These are phyloP conservation scores for Cynopterus sphinx DNA, from an alignment of 2,797 vertebrate species.

Conservation along the genomic window DNA sequence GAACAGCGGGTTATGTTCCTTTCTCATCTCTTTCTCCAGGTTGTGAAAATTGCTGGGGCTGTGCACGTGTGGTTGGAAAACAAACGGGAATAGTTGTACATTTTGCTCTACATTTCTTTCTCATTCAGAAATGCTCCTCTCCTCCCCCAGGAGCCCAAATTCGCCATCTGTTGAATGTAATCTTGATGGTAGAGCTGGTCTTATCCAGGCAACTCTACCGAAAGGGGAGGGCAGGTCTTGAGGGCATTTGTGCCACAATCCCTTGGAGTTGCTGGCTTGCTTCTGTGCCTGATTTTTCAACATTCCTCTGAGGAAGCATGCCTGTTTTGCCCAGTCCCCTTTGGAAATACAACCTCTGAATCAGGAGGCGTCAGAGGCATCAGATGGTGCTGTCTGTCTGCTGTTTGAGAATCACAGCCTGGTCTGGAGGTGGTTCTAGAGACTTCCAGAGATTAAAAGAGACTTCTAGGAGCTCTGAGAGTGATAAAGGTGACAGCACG, in stretches of 20 bases:
- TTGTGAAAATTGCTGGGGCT: constrained; percentile 23
- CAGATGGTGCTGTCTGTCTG: not conserved
- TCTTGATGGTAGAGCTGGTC: not conserved
- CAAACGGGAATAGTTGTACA: not conserved
- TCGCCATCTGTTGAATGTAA: constrained; percentile 7
- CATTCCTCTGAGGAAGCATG: not conserved
- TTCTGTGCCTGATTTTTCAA: not conserved
- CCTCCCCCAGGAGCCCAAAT: not conserved
- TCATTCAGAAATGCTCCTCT: constrained; percentile 24
- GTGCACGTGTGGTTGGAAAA: constrained; percentile 7
- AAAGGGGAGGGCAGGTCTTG: not conserved
- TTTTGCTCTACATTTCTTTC: constrained; percentile 12
- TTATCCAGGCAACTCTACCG: not conserved
- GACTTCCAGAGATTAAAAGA: not conserved
- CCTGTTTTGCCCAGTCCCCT: not conserved
- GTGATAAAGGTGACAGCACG: not conserved
- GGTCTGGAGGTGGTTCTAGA: constrained; percentile 10
- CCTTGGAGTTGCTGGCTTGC: not conserved
- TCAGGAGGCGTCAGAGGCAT: not conserved
- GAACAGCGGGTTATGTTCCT: not conserved
- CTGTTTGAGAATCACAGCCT: not conserved
- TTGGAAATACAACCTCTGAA: not conserved
- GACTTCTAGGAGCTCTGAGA: constrained; percentile 3
- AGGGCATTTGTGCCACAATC: not conserved
- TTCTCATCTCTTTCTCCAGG: not conserved